Evolutionary conservation across 2,113 vertebrate species (phyloP), one percentile per base, ranked within the genome.

Genomic region (Riparia riparia): DNA sequence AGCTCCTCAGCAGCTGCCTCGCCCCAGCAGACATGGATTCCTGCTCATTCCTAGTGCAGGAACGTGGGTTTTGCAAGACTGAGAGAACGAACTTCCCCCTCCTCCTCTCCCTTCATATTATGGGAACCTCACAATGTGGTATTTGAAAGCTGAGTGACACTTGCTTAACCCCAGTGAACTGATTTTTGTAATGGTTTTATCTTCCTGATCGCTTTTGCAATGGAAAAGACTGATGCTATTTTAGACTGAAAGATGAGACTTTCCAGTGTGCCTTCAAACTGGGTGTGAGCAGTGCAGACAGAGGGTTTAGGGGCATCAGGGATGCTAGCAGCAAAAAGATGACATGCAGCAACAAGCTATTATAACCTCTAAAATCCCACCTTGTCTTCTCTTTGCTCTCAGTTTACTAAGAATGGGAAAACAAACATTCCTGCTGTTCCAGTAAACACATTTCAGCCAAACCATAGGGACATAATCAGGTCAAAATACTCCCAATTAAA

Each of bases 231-330:
- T 34, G 42, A 50, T 54, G 37, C 6, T 87, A 16, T 57, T 94
- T 95, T 61, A 39, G 63, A 42, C 37, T 57, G 66, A 87, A 72
- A 85, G 42, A 68, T 42, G 42, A 94, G n/a, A 90, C 63, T 69
- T 89, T 61, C 32, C 26, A n/a, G 4, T 69, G 15, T 68, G 66
- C 29, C 61, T 65, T 57, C 39, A 37, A 74, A 41, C 25, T 37
- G 50, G 54, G 26, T 7, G 6, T 72, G 44, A 44, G 25, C 34
- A 63, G 25, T 7, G 5, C 47, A 89, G 61, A 24, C 34, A 61
- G 77, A 76, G 10, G 28, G 10, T 66, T 81, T 60, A 58, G 31
- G 54, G 22, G 3, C 45, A 85, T n/a, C 69, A 29, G 8, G 17
- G 61, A 71, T 60, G 25, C 22, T 12, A 32, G 9, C 34, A 74